phyloP scores from a whole-genome alignment of 2,888 invertebrate species.

The Vanessa cardui region DNA sequence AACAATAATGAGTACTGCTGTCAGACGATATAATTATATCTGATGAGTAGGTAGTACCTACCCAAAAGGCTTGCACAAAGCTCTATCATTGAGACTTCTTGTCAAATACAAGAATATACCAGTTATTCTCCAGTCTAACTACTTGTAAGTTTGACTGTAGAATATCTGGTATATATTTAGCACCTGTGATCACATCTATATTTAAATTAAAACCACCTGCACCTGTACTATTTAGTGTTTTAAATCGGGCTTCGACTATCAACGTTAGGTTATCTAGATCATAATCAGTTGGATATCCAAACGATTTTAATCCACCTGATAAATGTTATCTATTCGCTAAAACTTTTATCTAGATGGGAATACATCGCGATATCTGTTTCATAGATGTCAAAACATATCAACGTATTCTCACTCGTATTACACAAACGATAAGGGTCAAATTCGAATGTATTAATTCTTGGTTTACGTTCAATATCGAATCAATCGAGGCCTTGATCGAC shows the following conservation, averaged over 20 bases:
- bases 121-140: no score
- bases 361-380: slow-evolving; percentile 22
- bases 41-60: no score
- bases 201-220: slow-evolving; percentile 21
- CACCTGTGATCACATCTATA: not conserved
- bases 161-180: no score
- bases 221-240: slow-evolving; percentile 28
- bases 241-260: slow-evolving; percentile 48
- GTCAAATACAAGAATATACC: no score
- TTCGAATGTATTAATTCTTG: not conserved
- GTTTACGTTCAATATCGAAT: not conserved
- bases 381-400: slow-evolving; percentile 12
- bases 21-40: no score
- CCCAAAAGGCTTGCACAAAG: no score
- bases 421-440: not conserved
- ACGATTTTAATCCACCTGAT: slow-evolving; percentile 70
- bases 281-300: slow-evolving; percentile 54
- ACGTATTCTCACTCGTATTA: not conserved
- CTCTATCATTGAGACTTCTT: no score
- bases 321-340: slow-evolving; percentile 49
- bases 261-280: slow-evolving; percentile 59
- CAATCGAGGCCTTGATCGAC: slow-evolving; percentile 1
- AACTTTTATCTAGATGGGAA: slow-evolving; percentile 39
- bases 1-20: no score
- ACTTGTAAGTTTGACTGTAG: no score